Evolutionary conservation across 2,797 vertebrate genomes (phyloP).

Genomic region (Bovichtus variegatus): DNA sequence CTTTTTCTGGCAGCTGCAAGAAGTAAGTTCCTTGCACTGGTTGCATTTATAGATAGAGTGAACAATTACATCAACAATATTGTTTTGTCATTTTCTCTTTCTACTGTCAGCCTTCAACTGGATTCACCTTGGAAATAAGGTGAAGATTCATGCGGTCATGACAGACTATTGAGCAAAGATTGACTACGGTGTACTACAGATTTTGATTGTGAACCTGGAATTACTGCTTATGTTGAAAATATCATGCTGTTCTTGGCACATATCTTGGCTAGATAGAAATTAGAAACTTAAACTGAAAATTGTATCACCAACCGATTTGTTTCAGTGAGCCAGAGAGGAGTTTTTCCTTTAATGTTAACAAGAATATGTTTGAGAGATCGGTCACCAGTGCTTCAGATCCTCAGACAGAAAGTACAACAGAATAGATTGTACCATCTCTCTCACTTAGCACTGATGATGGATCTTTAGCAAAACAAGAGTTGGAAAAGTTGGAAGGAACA

Average conservation of each 20-base stretch:
- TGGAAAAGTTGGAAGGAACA: not conserved
- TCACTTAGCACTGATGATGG: slow-evolving; percentile 3
- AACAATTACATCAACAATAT: not conserved
- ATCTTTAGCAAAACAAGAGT: not conserved
- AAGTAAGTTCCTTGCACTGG: not conserved
- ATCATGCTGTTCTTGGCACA: not conserved
- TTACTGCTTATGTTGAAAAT: not conserved
- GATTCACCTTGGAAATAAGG: not conserved
- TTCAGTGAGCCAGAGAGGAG: not conserved
- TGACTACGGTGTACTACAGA: not conserved
- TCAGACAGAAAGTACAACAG: not conserved
- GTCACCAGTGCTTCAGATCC: not conserved
- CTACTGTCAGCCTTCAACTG: not conserved
- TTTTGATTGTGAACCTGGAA: not conserved
- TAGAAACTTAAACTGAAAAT: not conserved
- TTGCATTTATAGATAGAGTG: not conserved
- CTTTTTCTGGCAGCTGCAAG: not conserved
- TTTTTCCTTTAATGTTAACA: slow-evolving; percentile 22
- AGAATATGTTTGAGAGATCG: not conserved
- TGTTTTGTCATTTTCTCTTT: not conserved
- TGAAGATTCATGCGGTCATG: not conserved
- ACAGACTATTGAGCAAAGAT: not conserved
- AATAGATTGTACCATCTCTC: not conserved
- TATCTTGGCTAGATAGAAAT: not conserved
- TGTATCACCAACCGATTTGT: not conserved